Evolutionary conservation across 64 coral and sea anemone species (phyloP).

Genomic region (Stylophora pistillata): DNA sequence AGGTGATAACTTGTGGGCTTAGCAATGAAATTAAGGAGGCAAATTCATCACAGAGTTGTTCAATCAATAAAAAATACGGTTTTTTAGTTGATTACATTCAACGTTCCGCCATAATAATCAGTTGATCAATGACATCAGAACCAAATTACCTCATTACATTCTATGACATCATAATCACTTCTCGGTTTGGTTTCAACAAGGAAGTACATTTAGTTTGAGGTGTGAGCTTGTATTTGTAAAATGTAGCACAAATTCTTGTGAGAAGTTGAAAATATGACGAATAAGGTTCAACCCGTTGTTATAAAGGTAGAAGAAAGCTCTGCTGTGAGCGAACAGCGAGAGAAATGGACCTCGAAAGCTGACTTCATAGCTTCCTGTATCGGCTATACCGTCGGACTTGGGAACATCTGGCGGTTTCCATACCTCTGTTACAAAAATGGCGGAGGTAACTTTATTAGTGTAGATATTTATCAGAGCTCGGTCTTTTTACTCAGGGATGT

Average conservation of each 20-base stretch:
- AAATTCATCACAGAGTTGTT: no score
- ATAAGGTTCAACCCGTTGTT: constrained; percentile 14
- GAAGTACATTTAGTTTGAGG: neutral
- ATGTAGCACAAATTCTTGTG: neutral
- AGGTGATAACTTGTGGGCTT: no score
- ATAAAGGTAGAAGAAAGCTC: neutral
- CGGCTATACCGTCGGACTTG: constrained; percentile 66
- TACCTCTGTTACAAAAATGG: constrained; percentile 74
- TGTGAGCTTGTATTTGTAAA: neutral
- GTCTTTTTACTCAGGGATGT: neutral
- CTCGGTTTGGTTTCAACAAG: neutral
- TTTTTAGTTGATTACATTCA: no score
- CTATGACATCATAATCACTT: neutral
- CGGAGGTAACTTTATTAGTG: constrained; percentile 44
- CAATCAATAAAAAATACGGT: no score
- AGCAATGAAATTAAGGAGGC: no score
- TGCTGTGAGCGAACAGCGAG: constrained; percentile 4
- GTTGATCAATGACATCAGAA: neutral
- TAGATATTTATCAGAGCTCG: neutral
- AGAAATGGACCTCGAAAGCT: constrained; percentile 10
- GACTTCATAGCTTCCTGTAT: constrained; percentile 46
- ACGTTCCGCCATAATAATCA: no score
- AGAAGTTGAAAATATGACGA: neutral
- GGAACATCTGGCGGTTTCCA: constrained; percentile 73
- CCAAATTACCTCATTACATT: neutral